These are phyloP conservation scores for Reinhardtius hippoglossoides DNA, from an alignment of 2,113 vertebrate genomes.

Conservation along the genomic window DNA sequence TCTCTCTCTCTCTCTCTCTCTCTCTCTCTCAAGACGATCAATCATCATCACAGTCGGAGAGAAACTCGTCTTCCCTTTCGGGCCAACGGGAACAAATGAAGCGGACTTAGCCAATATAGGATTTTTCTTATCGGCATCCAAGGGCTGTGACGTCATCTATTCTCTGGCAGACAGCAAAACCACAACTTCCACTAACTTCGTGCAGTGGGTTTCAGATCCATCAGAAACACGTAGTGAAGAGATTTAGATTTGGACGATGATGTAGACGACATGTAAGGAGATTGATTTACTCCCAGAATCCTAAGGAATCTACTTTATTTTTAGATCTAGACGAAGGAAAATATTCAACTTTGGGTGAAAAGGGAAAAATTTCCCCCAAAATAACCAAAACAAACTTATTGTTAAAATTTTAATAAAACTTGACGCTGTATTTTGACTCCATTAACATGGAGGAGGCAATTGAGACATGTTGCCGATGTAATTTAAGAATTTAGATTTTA, in stretches of 20 bases:
- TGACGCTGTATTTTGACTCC: too few species aligned
- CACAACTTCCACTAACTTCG: conserved; percentile 14
- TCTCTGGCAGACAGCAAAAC: conserved; percentile 9
- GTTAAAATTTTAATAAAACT: too few species aligned
- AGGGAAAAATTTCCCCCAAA: too few species aligned
- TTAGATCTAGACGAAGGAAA: too few species aligned
- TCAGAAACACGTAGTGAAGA: conserved; percentile 29
- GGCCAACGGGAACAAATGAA: conserved; percentile 23
- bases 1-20: conserved; percentile 33
- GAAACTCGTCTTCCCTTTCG: conserved; percentile 16
- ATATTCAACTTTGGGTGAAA: too few species aligned
- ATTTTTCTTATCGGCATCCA: conserved; percentile 41
- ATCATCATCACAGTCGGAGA: conserved; percentile 39
- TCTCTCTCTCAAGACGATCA: conserved; percentile 38
- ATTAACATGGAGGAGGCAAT: too few species aligned
- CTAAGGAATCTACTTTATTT: too few species aligned
- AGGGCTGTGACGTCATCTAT: conserved; percentile 25
- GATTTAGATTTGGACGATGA: conserved; percentile 5
- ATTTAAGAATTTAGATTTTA: not conserved
- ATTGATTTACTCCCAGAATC: too few species aligned
- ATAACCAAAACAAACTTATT: too few species aligned
- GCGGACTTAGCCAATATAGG: conserved; percentile 22
- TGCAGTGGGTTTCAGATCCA: conserved; percentile 9
- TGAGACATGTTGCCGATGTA: too few species aligned
- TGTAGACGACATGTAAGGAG: not conserved